Percentiles rank a stretch among this genome's conserved stretches.
Conservation (phyloP, 1,140 invertebrate species). For the Acromyrmex charruanus region DNA sequence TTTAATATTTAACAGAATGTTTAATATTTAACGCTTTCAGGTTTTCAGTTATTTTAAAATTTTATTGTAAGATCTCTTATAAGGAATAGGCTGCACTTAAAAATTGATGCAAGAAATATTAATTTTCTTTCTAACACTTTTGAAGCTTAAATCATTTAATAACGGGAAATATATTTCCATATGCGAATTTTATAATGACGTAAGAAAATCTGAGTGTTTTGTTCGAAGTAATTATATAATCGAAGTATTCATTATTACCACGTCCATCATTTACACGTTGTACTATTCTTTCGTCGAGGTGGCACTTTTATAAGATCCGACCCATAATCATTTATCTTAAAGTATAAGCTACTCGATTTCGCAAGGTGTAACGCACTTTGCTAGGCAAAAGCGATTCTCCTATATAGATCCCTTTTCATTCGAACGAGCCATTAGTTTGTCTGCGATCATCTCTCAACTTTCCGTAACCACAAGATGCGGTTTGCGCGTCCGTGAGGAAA, state of each 20-base stretch:
- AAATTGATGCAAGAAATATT: neutral
- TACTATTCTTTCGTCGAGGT: neutral
- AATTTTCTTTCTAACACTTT: neutral
- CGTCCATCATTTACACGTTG: neutral
- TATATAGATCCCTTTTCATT: neutral
- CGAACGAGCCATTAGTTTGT: conserved; percentile 5
- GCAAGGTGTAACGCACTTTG: conserved; percentile 23
- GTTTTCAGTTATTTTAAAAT: neutral
- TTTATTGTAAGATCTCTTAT: neutral
- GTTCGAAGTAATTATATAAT: neutral
- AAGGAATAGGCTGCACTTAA: neutral
- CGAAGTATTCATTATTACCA: neutral
- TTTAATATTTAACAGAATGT: too few relatives aligned
- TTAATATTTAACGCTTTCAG: too few relatives aligned
- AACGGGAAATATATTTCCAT: neutral
- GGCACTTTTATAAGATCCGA: neutral
- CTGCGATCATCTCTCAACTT: conserved; percentile 7
- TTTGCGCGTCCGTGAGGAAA: conserved; percentile 17
- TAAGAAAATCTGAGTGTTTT: neutral
- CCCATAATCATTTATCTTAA: conserved; percentile 31
- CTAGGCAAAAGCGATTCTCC: neutral
- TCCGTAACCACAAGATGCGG: neutral
- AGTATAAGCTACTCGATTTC: conserved; percentile 24
- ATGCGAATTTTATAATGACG: neutral
- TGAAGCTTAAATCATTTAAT: neutral